Evolutionary conservation across 2,797 vertebrate genomes (phyloP), one percentile per base, ranked within the genome.

Genomic region (Morelia viridis): DNA sequence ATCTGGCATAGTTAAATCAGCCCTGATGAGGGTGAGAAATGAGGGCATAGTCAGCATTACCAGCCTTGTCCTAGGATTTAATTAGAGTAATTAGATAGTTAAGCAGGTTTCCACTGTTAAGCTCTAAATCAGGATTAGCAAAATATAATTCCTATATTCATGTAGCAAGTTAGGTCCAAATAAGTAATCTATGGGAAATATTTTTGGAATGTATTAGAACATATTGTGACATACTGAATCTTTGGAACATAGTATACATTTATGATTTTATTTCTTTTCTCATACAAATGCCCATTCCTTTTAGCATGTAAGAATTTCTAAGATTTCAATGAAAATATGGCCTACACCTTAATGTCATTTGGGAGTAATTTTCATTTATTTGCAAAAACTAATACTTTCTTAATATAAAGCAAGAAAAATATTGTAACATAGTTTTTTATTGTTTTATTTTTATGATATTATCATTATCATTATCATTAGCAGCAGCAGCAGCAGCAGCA

Each of bases 311-410:
- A 4, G 19, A 15, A 76, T n/a, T 28, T n/a, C 26, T 53, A 57
- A 85, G 10, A 64, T 64, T 50, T 64, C 60, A 85, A 0, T 84
- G 46, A 62, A 90, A 84, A 15, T 12, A 11, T 11, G 19, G 15
- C 26, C n/a, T 50, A 62, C 17, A 56, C 19, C 56, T 85, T 58
- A 85, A 90, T 90, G 61, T 85, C 61, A 85, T 90, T 10, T 90
- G 80, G 80, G 11, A 85, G 22, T 31, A 83, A 60, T 91, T 83
- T 91, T 88, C 35, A 58, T 91, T 91, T 86, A 64, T 65, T 65
- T 57, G 19, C 31, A 53, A 58, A 86, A 68, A 24, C 53, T 62
- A 17, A 56, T 35, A 0, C 22, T 50, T 86, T 71, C 31, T 60
- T 71, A 76, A 85, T 9, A 87, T 41, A 87, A 91, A 87, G 31